Conservation (phyloP, 2,113 vertebrate species). For the Hypomesus transpacificus region DNA sequence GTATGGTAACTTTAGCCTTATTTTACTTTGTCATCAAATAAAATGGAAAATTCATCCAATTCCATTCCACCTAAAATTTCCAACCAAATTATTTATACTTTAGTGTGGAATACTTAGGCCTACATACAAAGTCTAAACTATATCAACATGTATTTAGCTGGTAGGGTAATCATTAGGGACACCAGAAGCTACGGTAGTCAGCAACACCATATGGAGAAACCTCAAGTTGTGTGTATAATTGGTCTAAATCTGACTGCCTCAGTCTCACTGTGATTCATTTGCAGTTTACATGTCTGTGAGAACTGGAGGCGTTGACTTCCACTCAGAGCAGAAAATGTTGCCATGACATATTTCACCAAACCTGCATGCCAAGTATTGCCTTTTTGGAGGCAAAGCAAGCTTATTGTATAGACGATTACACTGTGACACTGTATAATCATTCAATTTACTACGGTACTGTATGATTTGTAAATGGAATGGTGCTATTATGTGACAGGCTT, state of each 20-base stretch:
- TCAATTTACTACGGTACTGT: no score
- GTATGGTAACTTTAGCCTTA: constrained; percentile 8
- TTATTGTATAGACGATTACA: no score
- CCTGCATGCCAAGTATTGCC: constrained; percentile 32
- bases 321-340: constrained; percentile 45
- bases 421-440: no score
- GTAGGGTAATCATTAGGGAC: not conserved
- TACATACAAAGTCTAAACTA: not conserved
- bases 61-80: no score
- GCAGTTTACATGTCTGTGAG: constrained; percentile 46
- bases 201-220: constrained; percentile 35
- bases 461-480: no score
- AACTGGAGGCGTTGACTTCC: constrained; percentile 51
- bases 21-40: no score
- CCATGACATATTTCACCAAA: constrained; percentile 45
- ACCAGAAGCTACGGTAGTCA: constrained; percentile 14
- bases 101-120: not conserved
- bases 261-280: constrained; percentile 50
- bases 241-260: constrained; percentile 34
- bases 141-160: not conserved
- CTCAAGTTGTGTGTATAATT: constrained; percentile 33
- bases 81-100: no score
- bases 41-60: no score
- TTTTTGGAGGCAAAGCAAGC: not conserved
- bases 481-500: no score